Percentiles rank a stretch among this genome's conserved stretches.
These are phyloP conservation scores for Lepidothrix coronata DNA, from an alignment of 2,113 vertebrate genomes.

Conservation along the genomic window DNA sequence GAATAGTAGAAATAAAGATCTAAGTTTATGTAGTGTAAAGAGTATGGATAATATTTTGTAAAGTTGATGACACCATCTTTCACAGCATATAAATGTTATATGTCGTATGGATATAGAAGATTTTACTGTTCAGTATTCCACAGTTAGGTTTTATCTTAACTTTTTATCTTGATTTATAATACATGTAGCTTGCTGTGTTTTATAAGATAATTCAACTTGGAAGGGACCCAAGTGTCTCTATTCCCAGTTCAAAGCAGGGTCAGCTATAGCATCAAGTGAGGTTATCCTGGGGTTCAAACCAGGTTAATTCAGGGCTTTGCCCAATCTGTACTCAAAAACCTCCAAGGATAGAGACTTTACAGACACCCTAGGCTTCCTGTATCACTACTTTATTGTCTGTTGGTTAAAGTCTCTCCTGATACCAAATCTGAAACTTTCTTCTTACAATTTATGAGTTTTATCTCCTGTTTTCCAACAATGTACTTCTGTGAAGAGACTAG, in stretches of 20 bases:
- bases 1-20: not conserved
- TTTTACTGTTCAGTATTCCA: not conserved
- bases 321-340: not conserved
- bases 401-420: not conserved
- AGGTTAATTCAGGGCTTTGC: not conserved
- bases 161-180: not conserved
- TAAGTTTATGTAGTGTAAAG: not conserved
- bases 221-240: not conserved
- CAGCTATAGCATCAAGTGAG: not conserved
- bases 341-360: not conserved
- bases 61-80: not conserved
- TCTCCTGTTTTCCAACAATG: not conserved
- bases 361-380: not conserved
- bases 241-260: not conserved
- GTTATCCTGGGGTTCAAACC: not conserved
- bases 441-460: not conserved
- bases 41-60: not conserved
- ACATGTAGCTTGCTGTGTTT: not conserved
- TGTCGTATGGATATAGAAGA: not conserved
- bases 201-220: not conserved
- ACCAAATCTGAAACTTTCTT: not conserved
- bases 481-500: not conserved
- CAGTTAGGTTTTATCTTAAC: not conserved
- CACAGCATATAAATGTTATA: not conserved
- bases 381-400: rapidly evolving